phyloP scores from a whole-genome alignment of 2,797 vertebrate genomes.

The Enteromius paludinosus region DNA sequence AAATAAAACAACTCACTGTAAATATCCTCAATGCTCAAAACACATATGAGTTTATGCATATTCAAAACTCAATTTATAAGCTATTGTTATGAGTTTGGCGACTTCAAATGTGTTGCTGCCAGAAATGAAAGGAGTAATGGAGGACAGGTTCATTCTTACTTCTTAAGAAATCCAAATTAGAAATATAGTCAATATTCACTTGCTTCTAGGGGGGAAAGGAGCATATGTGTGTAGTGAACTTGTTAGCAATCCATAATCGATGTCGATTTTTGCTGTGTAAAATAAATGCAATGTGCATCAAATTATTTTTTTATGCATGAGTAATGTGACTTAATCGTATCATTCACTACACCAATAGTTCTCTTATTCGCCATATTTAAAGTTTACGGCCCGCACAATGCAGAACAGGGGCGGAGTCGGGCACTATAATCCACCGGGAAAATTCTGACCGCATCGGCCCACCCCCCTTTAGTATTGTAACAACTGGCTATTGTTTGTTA shows the following conservation, averaged over 20 bases:
- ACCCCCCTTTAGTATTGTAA: too few relatives aligned
- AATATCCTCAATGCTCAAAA: not conserved
- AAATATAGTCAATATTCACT: not conserved
- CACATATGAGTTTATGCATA: not conserved
- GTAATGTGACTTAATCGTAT: not conserved
- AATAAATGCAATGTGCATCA: not conserved
- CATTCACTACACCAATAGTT: not conserved
- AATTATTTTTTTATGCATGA: not conserved
- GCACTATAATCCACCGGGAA: too few relatives aligned
- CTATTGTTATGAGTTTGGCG: not conserved
- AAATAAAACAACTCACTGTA: not conserved
- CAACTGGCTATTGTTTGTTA: too few relatives aligned
- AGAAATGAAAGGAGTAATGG: too few relatives aligned
- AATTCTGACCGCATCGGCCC: too few relatives aligned
- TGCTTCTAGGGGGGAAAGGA: too few relatives aligned
- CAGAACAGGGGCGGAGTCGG: not conserved
- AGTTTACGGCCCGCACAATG: not conserved
- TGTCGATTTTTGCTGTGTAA: not conserved
- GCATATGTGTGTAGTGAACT: too few relatives aligned
- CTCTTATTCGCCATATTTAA: not conserved
- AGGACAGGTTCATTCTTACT: too few relatives aligned
- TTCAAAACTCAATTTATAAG: not conserved
- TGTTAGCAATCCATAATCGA: not conserved
- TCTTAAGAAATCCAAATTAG: not conserved
- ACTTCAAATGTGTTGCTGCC: too few relatives aligned